Evolutionary conservation across 2,113 vertebrate genomes (phyloP).

Genomic region (Rhombomys opimus): DNA sequence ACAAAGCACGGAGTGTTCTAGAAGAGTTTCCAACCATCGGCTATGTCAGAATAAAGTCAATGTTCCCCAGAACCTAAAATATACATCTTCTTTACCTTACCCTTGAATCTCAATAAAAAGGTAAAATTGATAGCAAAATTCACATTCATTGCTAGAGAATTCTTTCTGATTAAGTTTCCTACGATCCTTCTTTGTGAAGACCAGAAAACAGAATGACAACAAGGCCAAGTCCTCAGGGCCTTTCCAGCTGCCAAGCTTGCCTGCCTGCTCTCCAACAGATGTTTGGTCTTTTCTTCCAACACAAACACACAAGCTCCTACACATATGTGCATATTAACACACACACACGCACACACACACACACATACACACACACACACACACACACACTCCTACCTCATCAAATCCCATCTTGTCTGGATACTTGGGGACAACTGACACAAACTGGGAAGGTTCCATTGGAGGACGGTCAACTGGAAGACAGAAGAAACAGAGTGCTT

Average conservation of each 20-base stretch:
- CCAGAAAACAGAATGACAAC: neutral
- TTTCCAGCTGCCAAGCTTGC: neutral
- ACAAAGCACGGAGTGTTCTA: neutral
- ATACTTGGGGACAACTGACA: constrained; percentile 85
- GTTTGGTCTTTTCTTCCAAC: neutral
- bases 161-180: neutral
- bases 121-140: neutral
- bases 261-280: neutral
- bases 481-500: constrained; percentile 71
- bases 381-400: constrained; percentile 87
- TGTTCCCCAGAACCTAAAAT: neutral
- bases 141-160: neutral
- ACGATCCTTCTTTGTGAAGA: neutral
- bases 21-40: neutral
- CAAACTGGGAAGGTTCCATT: constrained; percentile 91
- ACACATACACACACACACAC: rapidly evolving
- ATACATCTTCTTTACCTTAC: neutral
- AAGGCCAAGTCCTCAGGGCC: neutral
- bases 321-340: rapidly evolving
- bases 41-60: neutral
- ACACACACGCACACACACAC: neutral
- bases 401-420: constrained; percentile 95
- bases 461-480: constrained; percentile 93
- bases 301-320: neutral
- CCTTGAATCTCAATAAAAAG: neutral